Conservation (phyloP, 2,113 vertebrate genomes). For the Entelurus aequoreus region DNA sequence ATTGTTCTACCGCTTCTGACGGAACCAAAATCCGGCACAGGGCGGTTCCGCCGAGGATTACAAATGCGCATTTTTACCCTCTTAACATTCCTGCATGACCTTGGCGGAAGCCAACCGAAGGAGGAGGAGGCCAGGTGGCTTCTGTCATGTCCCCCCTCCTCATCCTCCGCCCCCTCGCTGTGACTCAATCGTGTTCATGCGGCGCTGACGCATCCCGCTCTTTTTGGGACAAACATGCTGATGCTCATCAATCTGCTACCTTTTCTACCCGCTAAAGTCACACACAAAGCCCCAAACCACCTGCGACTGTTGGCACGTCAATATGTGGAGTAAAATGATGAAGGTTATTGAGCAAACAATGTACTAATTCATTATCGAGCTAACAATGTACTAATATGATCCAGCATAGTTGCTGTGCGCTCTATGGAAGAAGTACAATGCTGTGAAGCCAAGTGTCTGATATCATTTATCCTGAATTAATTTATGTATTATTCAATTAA, state of each 20-base stretch:
- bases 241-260: background rate
- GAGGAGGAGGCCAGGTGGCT: background rate
- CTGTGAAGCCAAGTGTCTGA: too few species aligned
- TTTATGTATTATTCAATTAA: too few species aligned
- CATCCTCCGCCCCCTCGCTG: background rate
- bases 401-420: too few species aligned
- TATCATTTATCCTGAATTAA: too few species aligned
- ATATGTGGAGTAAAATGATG: too few species aligned
- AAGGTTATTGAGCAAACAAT: too few species aligned
- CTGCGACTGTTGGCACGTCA: too few species aligned
- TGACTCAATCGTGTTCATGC: background rate
- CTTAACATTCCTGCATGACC: constrained; percentile 61
- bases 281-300: too few species aligned
- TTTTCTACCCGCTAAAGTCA: too few species aligned
- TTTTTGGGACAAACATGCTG: background rate
- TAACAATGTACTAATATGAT: too few species aligned
- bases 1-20: background rate
- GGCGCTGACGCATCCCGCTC: background rate
- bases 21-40: constrained; percentile 44
- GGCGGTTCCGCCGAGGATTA: constrained; percentile 39
- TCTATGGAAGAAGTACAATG: too few species aligned
- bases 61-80: constrained; percentile 39
- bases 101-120: background rate
- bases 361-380: too few species aligned
- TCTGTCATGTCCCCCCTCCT: background rate